Percentiles rank a stretch among this genome's conserved stretches.
phyloP scores from a whole-genome alignment of 2,113 vertebrate genomes.

The Myiozetetes cayanensis region DNA sequence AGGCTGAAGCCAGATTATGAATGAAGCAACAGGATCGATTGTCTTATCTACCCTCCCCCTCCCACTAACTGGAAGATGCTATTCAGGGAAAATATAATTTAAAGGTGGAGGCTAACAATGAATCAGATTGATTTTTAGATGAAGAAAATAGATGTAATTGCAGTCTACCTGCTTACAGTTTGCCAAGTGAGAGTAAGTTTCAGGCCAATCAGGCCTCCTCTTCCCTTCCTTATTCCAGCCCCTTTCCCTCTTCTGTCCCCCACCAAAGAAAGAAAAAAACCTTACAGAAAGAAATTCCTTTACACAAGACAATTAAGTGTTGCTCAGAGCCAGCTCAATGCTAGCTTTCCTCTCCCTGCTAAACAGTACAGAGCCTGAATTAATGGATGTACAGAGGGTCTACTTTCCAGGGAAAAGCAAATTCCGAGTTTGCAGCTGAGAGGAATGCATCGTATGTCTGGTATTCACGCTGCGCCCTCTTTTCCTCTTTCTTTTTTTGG shows the following conservation, averaged over 20 bases:
- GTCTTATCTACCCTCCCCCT: background rate
- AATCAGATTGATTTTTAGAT: constrained; percentile 26
- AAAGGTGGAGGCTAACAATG: background rate
- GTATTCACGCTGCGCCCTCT: constrained; percentile 55
- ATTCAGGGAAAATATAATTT: constrained; percentile 27
- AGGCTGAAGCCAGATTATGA: background rate
- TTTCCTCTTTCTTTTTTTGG: constrained; percentile 50
- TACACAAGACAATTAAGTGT: background rate
- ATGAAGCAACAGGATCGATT: constrained; percentile 4
- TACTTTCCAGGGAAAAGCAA: constrained; percentile 32
- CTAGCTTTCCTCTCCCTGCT: constrained; percentile 43
- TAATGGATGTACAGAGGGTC: constrained; percentile 12
- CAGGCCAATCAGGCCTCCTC: background rate
- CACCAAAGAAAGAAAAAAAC: background rate
- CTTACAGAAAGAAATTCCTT: background rate
- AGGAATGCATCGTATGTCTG: constrained; percentile 75
- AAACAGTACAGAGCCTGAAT: constrained; percentile 22
- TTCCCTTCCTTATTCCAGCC: background rate
- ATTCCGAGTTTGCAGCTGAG: constrained; percentile 32
- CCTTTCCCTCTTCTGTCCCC: background rate
- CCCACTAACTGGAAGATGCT: constrained; percentile 9
- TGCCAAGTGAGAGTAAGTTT: background rate
- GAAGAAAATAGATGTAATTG: background rate
- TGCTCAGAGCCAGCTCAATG: constrained; percentile 33
- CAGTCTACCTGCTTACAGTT: background rate